phyloP scores from a whole-genome alignment of 2,888 invertebrate species.

The Chymomyza procnemis region DNA sequence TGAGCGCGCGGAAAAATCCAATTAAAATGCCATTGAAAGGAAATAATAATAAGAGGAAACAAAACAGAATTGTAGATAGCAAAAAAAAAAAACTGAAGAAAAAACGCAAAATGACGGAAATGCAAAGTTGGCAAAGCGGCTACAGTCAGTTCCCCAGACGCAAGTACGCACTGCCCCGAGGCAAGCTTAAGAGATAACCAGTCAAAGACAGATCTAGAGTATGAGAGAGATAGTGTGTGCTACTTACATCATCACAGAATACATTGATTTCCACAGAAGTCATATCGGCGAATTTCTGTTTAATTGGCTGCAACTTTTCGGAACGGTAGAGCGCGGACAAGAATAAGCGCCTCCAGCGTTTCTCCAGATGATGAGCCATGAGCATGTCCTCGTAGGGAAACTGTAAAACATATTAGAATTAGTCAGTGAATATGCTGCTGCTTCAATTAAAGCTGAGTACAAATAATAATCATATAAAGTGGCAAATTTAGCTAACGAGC shows the following conservation, averaged over 20 bases:
- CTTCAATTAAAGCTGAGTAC: slow-evolving; percentile 68
- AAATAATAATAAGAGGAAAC: slow-evolving; percentile 75
- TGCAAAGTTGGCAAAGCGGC: slow-evolving; percentile 44
- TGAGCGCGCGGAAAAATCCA: slow-evolving; percentile 75
- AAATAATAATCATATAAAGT: slow-evolving; percentile 72
- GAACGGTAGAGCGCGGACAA: slow-evolving; percentile 85
- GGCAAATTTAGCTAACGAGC: slow-evolving; percentile 60
- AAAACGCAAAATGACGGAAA: slow-evolving; percentile 66
- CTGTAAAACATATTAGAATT: slow-evolving; percentile 63
- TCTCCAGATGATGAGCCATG: slow-evolving; percentile 81
- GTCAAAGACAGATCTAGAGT: not conserved
- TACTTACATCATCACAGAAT: slow-evolving; percentile 76
- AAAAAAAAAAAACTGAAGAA: too few relatives aligned
- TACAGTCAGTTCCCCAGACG: not conserved
- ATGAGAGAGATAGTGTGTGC: not conserved
- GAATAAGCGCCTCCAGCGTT: slow-evolving; percentile 85
- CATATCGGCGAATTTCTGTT: slow-evolving; percentile 90
- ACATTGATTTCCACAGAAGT: slow-evolving; percentile 85
- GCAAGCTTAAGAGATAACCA: not conserved
- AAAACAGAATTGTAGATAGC: slow-evolving; percentile 64
- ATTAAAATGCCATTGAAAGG: slow-evolving; percentile 77
- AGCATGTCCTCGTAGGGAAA: slow-evolving; percentile 78
- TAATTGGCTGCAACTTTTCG: slow-evolving; percentile 87
- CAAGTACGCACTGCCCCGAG: not conserved
- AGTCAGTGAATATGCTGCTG: slow-evolving; percentile 41